Evolutionary conservation across 2,113 vertebrate genomes (phyloP).

Genomic region (Bubalus kerabau): DNA sequence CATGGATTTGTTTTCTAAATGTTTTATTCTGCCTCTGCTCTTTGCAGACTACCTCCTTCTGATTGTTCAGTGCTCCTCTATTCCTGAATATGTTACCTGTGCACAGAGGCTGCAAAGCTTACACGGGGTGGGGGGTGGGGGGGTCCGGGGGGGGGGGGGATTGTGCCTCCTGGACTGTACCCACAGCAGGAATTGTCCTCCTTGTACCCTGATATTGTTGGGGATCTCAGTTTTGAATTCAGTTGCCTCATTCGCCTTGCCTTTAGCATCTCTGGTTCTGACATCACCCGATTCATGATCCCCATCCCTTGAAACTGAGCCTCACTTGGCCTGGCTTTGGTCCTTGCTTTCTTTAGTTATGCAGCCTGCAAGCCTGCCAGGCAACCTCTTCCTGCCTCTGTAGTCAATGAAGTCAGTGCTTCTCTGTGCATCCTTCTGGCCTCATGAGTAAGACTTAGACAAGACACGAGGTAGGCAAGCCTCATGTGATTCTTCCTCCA

Average conservation of each 20-base stretch:
- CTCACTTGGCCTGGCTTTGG: background rate
- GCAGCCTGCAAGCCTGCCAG: background rate
- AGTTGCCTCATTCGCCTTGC: background rate
- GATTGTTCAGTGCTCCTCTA: background rate
- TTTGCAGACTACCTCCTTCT: slow-evolving; percentile 3
- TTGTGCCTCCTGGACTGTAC: background rate
- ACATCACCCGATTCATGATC: background rate
- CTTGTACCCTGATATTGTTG: background rate
- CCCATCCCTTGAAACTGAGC: background rate
- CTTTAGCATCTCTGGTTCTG: background rate
- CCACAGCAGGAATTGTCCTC: background rate
- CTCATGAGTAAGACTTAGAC: background rate
- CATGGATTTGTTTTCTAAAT: background rate
- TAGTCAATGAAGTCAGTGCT: background rate
- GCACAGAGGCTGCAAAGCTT: background rate
- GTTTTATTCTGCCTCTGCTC: background rate
- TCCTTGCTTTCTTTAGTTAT: background rate
- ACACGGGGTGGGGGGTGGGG: background rate
- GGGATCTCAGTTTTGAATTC: background rate
- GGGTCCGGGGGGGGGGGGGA: background rate
- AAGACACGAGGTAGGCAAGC: background rate
- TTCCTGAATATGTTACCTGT: background rate
- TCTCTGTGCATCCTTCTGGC: background rate
- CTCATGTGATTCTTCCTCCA: background rate
- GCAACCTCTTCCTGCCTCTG: background rate